Evolutionary conservation across 2,113 vertebrate species (phyloP), one percentile per base, ranked within the genome.

Genomic region (Carassius carassius): DNA sequence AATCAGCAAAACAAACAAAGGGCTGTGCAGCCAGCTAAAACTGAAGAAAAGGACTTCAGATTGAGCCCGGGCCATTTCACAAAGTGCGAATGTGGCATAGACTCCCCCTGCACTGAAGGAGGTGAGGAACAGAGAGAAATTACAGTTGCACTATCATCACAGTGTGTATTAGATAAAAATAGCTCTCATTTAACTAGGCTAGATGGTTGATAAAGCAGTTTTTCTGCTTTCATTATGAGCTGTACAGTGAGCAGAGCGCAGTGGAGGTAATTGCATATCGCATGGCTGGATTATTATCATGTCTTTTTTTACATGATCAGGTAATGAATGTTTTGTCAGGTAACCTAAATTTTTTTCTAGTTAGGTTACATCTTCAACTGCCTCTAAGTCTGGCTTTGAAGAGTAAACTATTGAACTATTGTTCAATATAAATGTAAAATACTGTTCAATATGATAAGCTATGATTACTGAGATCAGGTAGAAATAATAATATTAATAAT

Each of bases 161-260:
- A 69, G 51, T 87, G 88, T 90, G 87, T 84, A 88, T 89, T 70
- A 75, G 67, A 87, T 92, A 91, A 93, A 94, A 93, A 93, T 93
- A 92, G 90, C 87, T 89, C 86, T 88, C 67, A 90, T 92, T 93
- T 90, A 92, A 93, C 92, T 90, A 87, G 92, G 89, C 87, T 90
- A 93, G 90, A 93, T 93, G 90, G 88, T 82, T 91, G 92, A 94
- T 94, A 92, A 93, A 91, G 86, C 86, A 86, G 81, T 82, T 81
- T 49, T 81, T 82, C 54, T 7, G 32, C 16, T 37, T 80, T 49
- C n/a, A 79, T 63, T 63, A 79, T 79, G 62, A 81, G 78, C 60
- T 63, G 41, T 67, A 49, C 23, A 32, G 16, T 29, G 13, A 65
- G 29, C 16, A 49, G 8, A 51, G 4, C 8, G 29, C 78, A 67